Evolutionary conservation across 2,113 vertebrate species (phyloP), one percentile per base, ranked within the genome.

Genomic region (Rhizomys pruinosus): DNA sequence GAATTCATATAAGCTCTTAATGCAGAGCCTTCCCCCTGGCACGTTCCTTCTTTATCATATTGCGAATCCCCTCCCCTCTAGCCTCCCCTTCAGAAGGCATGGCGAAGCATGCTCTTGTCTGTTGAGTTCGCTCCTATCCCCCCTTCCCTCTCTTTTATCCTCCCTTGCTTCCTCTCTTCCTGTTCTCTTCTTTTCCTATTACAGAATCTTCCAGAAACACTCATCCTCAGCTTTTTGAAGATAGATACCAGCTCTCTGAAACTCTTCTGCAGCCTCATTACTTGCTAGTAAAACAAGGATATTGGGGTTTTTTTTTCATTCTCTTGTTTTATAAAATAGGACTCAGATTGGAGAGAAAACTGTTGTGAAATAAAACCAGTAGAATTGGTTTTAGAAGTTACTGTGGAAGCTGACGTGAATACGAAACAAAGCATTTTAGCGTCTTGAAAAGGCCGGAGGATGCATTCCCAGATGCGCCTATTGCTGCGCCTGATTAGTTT

Each of bases 1-100:
- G 79, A 96, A 77, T 96, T 97, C 82, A 68, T 86, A n/a, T 74
- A 90, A 93, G 89, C 74, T 93, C 22, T 19, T 97, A 95, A 93
- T 91, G 82, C 32, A 87, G n/a, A 59, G 72, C 63, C 44, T 7
- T 66, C 64, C 80, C 89, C 72, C 32, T 15, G 17, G 12, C 32
- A 0, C 5, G 4, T 20, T 15, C 44, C 66, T 59, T 47, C 5
- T 55, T 25, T 55, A 17, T 7, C 17, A 37, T 89, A 16, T 8
- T 39, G 68, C 13, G 73, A 4, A 16, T 74, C 88, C 59, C 80
- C 34, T 42, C 25, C 12, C 22, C 6, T 22, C 37, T 59, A 87
- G 17, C 52, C 37, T 42, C 69, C 25, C 55, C 57, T 27, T 57
- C 59, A 23, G 17, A 78, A 16, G 34, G 57, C 29, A 0, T 3